Conservation (phyloP, 2,113 vertebrate genomes). For the Eurystomus gularis region DNA sequence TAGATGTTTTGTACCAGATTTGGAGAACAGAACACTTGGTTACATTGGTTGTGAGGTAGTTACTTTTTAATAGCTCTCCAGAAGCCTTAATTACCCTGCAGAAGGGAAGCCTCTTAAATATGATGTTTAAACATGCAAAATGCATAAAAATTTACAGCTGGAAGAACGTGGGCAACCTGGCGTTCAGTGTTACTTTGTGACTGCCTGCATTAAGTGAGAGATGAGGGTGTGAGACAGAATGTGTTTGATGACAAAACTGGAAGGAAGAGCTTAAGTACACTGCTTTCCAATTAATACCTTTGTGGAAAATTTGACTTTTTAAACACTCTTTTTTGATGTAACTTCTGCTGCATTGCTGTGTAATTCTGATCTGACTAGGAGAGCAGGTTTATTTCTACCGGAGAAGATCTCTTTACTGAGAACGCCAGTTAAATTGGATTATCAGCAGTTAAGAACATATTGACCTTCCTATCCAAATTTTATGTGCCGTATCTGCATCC, state of each 20-base stretch:
- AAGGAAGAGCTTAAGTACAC: neutral
- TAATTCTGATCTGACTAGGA: neutral
- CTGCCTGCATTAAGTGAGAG: neutral
- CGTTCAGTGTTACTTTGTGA: neutral
- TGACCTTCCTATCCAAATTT: neutral
- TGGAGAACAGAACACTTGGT: neutral
- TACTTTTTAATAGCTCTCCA: neutral
- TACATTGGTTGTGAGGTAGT: neutral
- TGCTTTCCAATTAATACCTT: neutral
- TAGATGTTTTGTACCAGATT: neutral
- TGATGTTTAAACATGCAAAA: neutral
- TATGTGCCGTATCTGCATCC: neutral
- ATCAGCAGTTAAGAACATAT: neutral
- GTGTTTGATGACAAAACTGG: neutral
- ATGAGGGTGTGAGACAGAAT: neutral
- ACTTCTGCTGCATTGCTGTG: neutral
- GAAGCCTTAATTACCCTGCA: neutral
- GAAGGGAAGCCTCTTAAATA: neutral
- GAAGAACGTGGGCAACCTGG: neutral
- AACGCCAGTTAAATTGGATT: neutral
- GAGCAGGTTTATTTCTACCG: neutral
- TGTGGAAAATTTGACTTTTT: neutral
- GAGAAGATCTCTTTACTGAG: neutral
- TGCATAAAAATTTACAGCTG: neutral
- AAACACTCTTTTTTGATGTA: neutral